Conservation (phyloP, 2,888 invertebrate species). For the Miltochrista miniata region DNA sequence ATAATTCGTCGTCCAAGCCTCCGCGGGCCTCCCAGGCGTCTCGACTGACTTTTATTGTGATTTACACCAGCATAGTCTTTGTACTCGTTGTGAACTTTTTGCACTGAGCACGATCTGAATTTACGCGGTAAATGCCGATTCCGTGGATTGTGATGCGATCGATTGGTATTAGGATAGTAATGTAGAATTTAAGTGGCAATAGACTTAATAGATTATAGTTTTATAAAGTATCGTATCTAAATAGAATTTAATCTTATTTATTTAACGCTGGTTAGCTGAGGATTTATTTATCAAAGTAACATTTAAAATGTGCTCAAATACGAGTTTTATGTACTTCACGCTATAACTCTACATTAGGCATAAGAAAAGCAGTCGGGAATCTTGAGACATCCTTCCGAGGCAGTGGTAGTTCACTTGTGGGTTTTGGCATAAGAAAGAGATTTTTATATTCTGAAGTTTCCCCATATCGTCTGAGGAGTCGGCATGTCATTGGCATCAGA, state of each 20-base stretch:
- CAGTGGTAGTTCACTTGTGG: too few relatives aligned
- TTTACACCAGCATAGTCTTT: constrained; percentile 68
- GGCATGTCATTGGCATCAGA: too few relatives aligned
- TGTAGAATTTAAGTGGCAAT: constrained; percentile 3
- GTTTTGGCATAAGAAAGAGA: too few relatives aligned
- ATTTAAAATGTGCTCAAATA: too few relatives aligned
- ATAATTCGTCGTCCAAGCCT: constrained; percentile 65
- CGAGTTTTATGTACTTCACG: too few relatives aligned
- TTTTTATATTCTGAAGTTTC: too few relatives aligned
- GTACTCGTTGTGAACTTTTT: constrained; percentile 43
- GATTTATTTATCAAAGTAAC: too few relatives aligned
- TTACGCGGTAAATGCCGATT: constrained; percentile 43
- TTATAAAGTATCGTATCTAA: neutral
- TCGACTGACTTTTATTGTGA: constrained; percentile 79
- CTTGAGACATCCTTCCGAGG: too few relatives aligned
- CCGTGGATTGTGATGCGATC: constrained; percentile 34
- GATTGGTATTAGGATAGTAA: constrained; percentile 15
- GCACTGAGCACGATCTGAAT: constrained; percentile 42
- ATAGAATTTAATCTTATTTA: neutral
- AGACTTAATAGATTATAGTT: neutral
- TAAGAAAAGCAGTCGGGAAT: too few relatives aligned
- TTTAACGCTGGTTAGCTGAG: neutral
- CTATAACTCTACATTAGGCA: too few relatives aligned
- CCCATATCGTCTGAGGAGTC: too few relatives aligned
- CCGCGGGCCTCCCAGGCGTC: constrained; percentile 66